These are phyloP conservation scores for Tinamus guttatus DNA, from an alignment of 2,113 vertebrate species.

Conservation along the genomic window DNA sequence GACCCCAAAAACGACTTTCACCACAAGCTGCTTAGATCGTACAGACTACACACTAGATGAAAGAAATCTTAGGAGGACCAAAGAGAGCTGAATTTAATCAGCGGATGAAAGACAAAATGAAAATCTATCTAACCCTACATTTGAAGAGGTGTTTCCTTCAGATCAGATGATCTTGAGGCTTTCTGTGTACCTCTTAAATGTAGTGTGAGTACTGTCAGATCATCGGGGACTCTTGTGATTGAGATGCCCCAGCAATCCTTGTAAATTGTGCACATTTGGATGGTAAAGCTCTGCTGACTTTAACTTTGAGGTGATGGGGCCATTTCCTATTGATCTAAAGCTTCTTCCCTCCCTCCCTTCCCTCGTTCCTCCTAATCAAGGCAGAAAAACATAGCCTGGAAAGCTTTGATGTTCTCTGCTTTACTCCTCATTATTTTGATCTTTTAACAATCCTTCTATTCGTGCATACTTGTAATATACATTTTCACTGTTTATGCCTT, in stretches of 20 bases:
- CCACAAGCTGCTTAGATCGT: constrained; percentile 51
- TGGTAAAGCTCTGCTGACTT: constrained; percentile 3
- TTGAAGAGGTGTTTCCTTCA: constrained; percentile 67
- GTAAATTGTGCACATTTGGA: constrained; percentile 56
- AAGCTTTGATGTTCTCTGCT: constrained; percentile 68
- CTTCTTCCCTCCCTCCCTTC: not conserved
- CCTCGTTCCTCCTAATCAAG: constrained; percentile 56
- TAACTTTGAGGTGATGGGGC: constrained; percentile 22
- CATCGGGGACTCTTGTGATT: constrained; percentile 43
- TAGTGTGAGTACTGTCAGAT: constrained; percentile 38
- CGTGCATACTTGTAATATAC: not conserved
- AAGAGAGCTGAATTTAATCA: constrained; percentile 59
- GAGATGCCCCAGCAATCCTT: constrained; percentile 32
- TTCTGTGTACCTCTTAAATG: constrained; percentile 62
- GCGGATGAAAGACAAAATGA: constrained; percentile 56
- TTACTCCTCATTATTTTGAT: constrained; percentile 65
- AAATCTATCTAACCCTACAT: constrained; percentile 50
- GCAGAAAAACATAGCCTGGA: constrained; percentile 31
- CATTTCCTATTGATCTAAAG: constrained; percentile 65
- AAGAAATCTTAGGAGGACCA: constrained; percentile 58
- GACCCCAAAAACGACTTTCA: not conserved
- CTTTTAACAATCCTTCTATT: constrained; percentile 50
- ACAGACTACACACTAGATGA: constrained; percentile 50
- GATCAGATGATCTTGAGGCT: constrained; percentile 1
- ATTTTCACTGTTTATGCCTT: constrained; percentile 28